phyloP scores from a whole-genome alignment of 1,140 invertebrate genomes.

The Lasioglossum albipes region DNA sequence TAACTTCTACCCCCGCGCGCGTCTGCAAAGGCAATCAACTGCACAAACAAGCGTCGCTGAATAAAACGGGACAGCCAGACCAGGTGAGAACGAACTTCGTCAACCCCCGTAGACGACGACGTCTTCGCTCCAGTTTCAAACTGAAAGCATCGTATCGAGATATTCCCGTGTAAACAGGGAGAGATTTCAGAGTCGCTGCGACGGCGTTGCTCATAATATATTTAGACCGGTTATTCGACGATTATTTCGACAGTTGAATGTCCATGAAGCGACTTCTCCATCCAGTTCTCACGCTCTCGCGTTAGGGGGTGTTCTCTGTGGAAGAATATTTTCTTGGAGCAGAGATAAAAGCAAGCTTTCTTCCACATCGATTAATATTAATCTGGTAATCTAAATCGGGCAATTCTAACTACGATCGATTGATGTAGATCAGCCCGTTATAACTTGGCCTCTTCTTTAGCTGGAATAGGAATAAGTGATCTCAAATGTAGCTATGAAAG shows the following conservation, averaged over 20 bases:
- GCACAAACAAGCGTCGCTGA: constrained; percentile 52
- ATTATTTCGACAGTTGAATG: neutral
- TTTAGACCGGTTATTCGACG: neutral
- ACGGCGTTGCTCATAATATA: neutral
- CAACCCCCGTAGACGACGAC: neutral
- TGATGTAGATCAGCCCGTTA: too few species aligned
- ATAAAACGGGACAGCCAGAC: constrained; percentile 44
- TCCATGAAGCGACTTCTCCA: neutral
- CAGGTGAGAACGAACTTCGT: constrained; percentile 35
- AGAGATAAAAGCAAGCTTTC: too few species aligned
- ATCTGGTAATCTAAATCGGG: too few species aligned
- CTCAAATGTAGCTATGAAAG: too few species aligned
- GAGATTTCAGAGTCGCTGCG: neutral
- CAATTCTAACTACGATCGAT: too few species aligned
- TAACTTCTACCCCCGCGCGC: constrained; percentile 44
- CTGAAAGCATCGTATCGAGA: constrained; percentile 2
- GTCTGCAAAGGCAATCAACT: constrained; percentile 57
- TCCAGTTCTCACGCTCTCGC: too few species aligned
- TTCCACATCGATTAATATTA: too few species aligned
- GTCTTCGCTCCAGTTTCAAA: neutral
- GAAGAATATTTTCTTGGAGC: too few species aligned
- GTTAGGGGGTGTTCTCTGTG: too few species aligned
- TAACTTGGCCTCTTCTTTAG: too few species aligned
- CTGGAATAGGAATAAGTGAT: too few species aligned
- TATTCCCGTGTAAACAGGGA: constrained; percentile 12